Percentiles rank a stretch among this genome's conserved stretches.
phyloP scores from a whole-genome alignment of 1,140 invertebrate genomes.

The Bradysia coprophila region DNA sequence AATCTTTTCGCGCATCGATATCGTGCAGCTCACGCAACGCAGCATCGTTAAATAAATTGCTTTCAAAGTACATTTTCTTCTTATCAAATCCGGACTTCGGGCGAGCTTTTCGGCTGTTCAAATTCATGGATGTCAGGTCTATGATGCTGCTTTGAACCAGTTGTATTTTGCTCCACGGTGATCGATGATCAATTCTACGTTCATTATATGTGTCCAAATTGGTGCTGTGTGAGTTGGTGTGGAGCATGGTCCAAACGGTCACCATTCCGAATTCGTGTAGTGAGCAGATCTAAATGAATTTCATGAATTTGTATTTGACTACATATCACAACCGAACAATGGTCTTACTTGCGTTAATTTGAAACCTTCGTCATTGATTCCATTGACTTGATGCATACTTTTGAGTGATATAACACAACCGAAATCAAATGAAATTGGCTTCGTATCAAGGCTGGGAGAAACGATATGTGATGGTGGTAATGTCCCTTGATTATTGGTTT shows the following conservation, averaged over 20 bases:
- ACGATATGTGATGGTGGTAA: too few species aligned
- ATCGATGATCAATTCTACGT: conserved; percentile 11
- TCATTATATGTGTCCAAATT: neutral
- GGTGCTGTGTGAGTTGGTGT: conserved; percentile 3
- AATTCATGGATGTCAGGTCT: conserved; percentile 14
- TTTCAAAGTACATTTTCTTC: conserved; percentile 18
- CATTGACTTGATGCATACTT: too few species aligned
- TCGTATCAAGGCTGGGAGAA: too few species aligned
- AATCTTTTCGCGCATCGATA: conserved; percentile 8
- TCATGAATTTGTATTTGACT: neutral
- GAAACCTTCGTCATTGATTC: too few species aligned
- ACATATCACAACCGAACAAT: too few species aligned
- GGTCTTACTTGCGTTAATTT: too few species aligned
- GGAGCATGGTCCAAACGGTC: conserved; percentile 19
- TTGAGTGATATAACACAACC: too few species aligned
- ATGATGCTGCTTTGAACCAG: conserved; percentile 16
- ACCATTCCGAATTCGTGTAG: conserved; percentile 19
- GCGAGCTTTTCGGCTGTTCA: conserved; percentile 7
- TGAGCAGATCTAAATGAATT: conserved; percentile 11
- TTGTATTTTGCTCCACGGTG: conserved; percentile 18
- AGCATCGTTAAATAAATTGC: conserved; percentile 19
- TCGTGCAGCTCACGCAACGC: conserved; percentile 16
- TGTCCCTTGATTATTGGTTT: too few species aligned
- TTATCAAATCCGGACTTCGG: conserved; percentile 12
- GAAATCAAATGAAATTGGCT: too few species aligned